Evolutionary conservation across 2,113 vertebrate species (phyloP), one percentile per base, ranked within the genome.

Genomic region (Rhea americana): DNA sequence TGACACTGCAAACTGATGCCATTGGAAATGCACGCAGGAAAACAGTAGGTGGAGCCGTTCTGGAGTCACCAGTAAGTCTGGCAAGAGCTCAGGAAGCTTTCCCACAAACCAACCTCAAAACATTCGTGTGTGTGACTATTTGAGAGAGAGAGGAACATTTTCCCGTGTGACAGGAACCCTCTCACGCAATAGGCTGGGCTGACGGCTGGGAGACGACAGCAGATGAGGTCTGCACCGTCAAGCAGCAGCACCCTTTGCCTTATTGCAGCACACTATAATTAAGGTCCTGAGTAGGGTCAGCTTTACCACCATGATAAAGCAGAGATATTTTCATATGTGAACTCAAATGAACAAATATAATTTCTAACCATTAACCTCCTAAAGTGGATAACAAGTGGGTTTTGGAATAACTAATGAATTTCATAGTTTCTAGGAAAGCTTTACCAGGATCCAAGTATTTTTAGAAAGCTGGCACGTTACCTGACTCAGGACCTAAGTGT

Each of bases 291-390:
- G 32, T 8, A 72, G 21, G 85, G 70, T 67, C 93, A 82, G 61
- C 71, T 70, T n/a, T 61, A 59, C 53, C 3, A 35, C 77, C 81
- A 48, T 5, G 7, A 78, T 14, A 72, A 74, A 89, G 47, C 87
- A 10, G 20, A 93, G 75, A 50, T 96, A 59, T 85, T 93, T 89
- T 55, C 53, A 19, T 24, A 32, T 39, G 41, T 25, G 67, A 89
- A 93, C 82, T 76, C 75, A 85, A 77, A 82, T 28, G 74, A 92
- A 87, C 47, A 73, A 92, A 92, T 28, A 26, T 26, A 61, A 77
- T 85, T 93, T 94, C 84, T 91, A 92, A 63, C 67, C 82, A 85
- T 62, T 82, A 77, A 89, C 71, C 66, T 90, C 71, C 71, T 35
- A 63, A 70, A 95, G 87, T 0, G 91, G 65, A 26, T 55, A 86